Conservation (phyloP, 92 coral and sea anemone genomes). For the Heteractis magnifica region DNA sequence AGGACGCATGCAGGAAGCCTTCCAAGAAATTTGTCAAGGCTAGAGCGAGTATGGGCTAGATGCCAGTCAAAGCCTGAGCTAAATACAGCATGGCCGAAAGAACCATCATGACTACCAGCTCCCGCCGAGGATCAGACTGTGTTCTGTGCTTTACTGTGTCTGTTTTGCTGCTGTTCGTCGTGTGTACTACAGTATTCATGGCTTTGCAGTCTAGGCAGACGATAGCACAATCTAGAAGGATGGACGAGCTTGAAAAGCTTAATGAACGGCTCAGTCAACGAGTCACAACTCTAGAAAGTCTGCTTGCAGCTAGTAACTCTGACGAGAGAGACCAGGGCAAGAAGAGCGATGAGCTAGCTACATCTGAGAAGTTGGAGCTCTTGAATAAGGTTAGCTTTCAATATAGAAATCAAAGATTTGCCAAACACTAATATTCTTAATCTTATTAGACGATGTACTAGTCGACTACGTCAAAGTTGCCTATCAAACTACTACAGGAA, state of each 20-base stretch:
- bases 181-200: constrained; percentile 43
- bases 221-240: constrained; percentile 59
- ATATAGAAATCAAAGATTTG: not conserved
- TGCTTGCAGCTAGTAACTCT: constrained; percentile 48
- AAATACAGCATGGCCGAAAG: not conserved
- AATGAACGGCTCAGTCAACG: constrained; percentile 48
- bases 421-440: not conserved
- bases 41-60: constrained; percentile 14
- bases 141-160: constrained; percentile 29
- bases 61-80: constrained; percentile 10
- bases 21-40: not conserved
- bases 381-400: constrained; percentile 20
- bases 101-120: constrained; percentile 16
- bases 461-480: not conserved
- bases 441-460: not conserved
- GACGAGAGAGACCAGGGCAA: constrained; percentile 34
- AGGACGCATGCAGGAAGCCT: constrained; percentile 3
- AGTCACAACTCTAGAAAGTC: constrained; percentile 54
- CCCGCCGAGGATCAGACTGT: constrained; percentile 23
- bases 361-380: constrained; percentile 32
- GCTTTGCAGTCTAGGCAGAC: constrained; percentile 44
- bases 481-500: not conserved
- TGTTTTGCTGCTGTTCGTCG: constrained; percentile 46
- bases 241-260: constrained; percentile 63
- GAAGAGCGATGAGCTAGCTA: constrained; percentile 18